phyloP scores from a whole-genome alignment of 2,113 vertebrate genomes.

The Burhinus oedicnemus region DNA sequence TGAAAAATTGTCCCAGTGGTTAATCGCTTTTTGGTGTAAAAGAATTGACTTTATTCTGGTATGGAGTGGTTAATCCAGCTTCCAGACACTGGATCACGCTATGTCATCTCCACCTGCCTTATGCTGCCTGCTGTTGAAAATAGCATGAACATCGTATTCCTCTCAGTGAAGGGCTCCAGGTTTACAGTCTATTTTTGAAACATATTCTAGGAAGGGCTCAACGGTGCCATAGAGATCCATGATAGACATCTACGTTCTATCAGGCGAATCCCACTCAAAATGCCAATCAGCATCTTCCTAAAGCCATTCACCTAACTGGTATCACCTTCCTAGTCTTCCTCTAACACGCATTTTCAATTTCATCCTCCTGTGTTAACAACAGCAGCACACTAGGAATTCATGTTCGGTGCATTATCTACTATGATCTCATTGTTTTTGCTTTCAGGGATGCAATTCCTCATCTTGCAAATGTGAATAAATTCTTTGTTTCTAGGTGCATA shows the following conservation, averaged over 20 bases:
- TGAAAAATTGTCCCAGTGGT: not conserved
- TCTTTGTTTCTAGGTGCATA: constrained; percentile 37
- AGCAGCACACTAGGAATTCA: not conserved
- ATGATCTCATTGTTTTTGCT: not conserved
- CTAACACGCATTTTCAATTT: not conserved
- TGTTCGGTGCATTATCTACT: not conserved
- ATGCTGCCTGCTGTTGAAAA: not conserved
- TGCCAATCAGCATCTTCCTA: not conserved
- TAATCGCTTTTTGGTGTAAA: not conserved
- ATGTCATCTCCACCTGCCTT: not conserved
- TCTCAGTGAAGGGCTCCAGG: not conserved
- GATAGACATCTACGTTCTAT: not conserved
- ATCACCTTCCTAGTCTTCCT: not conserved
- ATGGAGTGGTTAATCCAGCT: not conserved
- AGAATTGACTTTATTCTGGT: not conserved
- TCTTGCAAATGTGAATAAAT: not conserved
- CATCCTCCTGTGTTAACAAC: not conserved
- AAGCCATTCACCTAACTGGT: not conserved
- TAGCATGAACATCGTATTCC: not conserved
- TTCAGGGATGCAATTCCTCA: not conserved
- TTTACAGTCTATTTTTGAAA: not conserved
- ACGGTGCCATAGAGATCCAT: accelerated
- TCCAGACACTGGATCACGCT: not conserved
- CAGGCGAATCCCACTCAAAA: not conserved
- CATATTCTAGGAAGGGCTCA: not conserved